Conservation (phyloP, 2,888 invertebrate genomes). For the Incurvaria masculella region DNA sequence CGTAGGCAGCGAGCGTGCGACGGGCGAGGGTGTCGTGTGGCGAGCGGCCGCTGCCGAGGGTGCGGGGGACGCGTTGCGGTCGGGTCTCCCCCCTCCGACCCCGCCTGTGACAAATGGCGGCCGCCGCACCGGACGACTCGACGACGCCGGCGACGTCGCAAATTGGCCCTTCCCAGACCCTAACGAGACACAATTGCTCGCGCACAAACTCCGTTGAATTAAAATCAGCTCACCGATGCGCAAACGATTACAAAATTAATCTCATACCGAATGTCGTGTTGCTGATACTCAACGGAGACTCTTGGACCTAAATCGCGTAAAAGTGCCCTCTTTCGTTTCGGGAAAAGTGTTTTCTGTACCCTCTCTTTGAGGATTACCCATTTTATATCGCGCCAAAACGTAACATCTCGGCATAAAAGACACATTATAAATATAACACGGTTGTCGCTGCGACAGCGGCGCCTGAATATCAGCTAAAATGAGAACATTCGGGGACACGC, state of each 20-base stretch:
- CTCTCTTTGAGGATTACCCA: no score
- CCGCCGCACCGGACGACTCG: neutral
- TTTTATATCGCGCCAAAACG: neutral
- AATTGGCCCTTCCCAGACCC: slow-evolving; percentile 2
- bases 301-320: no score
- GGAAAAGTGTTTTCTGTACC: no score
- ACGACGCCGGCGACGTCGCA: neutral
- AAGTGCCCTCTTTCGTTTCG: no score
- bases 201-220: neutral
- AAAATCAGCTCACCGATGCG: neutral
- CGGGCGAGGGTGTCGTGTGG: neutral
- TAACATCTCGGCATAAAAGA: neutral
- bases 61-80: neutral
- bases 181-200: slow-evolving; percentile 4
- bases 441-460: slow-evolving; percentile 38
- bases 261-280: neutral
- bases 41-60: neutral
- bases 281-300: no score
- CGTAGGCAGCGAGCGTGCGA: neutral
- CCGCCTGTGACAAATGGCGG: slow-evolving; percentile 4
- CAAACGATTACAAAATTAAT: neutral
- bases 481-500: slow-evolving; percentile 42
- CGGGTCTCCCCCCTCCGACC: neutral
- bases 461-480: slow-evolving; percentile 42
- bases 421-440: slow-evolving; percentile 23